Evolutionary conservation across 2,888 invertebrate species (phyloP).

Genomic region (Myopa tessellatipennis): DNA sequence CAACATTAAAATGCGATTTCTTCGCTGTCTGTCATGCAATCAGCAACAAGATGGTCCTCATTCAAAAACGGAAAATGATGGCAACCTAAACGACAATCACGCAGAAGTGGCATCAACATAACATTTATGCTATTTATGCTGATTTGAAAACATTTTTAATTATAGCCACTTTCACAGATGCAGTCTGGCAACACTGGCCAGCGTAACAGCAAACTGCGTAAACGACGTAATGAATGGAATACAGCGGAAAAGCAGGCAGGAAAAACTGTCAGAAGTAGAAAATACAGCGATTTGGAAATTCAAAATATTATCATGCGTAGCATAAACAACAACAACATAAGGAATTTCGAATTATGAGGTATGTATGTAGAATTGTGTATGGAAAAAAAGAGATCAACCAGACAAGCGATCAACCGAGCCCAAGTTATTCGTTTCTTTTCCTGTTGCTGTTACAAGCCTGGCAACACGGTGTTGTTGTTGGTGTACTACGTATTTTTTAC

Average conservation of each 20-base stretch:
- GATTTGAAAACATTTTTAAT: neutral
- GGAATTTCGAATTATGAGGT: too few relatives aligned
- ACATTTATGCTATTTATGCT: neutral
- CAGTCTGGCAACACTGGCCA: constrained; percentile 4
- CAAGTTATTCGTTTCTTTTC: too few relatives aligned
- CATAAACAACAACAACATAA: constrained; percentile 41
- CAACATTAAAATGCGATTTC: neutral
- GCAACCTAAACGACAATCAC: neutral
- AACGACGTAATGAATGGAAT: neutral
- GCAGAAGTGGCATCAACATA: neutral
- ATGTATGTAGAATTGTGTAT: too few relatives aligned
- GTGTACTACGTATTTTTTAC: too few relatives aligned
- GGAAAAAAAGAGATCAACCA: too few relatives aligned
- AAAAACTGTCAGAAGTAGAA: constrained; percentile 21
- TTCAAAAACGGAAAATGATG: neutral
- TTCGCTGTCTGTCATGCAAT: neutral
- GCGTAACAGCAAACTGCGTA: neutral
- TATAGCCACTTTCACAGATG: neutral
- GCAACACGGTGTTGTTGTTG: too few relatives aligned
- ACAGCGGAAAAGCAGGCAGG: neutral
- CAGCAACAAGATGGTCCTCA: neutral
- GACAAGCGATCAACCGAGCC: too few relatives aligned
- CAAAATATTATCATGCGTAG: constrained; percentile 58
- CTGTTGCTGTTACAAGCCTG: too few relatives aligned
- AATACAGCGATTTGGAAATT: constrained; percentile 58